phyloP scores from a whole-genome alignment of 2,797 vertebrate genomes.

The Dipus sagitta region DNA sequence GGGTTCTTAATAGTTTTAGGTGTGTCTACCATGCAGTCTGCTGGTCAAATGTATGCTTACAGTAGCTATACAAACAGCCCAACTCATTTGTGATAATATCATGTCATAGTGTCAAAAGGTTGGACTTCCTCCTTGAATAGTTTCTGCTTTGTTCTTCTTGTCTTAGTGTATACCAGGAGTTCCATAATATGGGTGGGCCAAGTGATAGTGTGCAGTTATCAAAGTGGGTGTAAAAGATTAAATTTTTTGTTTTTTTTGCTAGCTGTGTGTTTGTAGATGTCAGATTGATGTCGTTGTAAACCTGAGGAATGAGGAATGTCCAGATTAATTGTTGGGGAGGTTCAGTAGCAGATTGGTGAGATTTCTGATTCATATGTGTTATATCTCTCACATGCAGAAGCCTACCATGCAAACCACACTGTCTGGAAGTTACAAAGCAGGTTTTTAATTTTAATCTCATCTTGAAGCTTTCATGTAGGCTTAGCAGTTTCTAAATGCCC shows the following conservation, averaged over 20 bases:
- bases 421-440: slow-evolving; percentile 40
- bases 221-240: not conserved
- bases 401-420: slow-evolving; percentile 4
- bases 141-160: not conserved
- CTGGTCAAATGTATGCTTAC: no score
- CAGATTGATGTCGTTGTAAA: not conserved
- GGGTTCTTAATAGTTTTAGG: not conserved
- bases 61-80: no score
- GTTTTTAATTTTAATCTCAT: slow-evolving; percentile 29
- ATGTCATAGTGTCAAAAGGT: no score
- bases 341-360: not conserved
- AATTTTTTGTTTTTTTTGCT: not conserved
- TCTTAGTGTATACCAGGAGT: not conserved
- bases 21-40: no score
- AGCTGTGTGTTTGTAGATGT: not conserved
- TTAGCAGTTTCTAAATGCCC: slow-evolving; percentile 34
- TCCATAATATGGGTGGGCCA: not conserved
- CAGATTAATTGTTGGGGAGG: not conserved
- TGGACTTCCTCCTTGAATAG: not conserved
- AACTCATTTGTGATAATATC: no score
- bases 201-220: not conserved
- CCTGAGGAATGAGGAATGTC: not conserved
- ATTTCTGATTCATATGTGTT: slow-evolving; percentile 14
- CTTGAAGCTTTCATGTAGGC: slow-evolving; percentile 22
- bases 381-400: slow-evolving; percentile 1